Evolutionary conservation across 2,113 vertebrate genomes (phyloP).

Genomic region (Leiothrix lutea): DNA sequence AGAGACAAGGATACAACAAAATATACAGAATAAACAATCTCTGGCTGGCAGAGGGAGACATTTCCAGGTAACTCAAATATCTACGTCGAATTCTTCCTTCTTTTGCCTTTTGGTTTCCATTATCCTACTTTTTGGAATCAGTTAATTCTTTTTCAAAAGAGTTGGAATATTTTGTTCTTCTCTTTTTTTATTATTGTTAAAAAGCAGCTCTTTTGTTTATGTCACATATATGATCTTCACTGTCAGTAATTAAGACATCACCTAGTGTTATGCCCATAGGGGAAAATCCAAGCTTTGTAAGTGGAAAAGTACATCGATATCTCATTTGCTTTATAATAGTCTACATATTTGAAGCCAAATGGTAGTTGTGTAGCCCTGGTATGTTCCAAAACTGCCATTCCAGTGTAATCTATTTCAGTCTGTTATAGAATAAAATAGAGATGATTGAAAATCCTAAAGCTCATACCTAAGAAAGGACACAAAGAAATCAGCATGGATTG

Average conservation of each 20-base stretch:
- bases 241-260: conserved; percentile 32
- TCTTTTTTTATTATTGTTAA: neutral
- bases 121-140: neutral
- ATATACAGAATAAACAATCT: neutral
- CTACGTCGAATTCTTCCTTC: neutral
- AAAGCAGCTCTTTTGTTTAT: conserved; percentile 9
- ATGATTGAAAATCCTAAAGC: neutral
- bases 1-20: neutral
- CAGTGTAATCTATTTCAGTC: neutral
- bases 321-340: conserved; percentile 42
- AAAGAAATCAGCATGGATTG: neutral
- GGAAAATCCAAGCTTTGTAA: conserved; percentile 24
- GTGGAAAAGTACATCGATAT: neutral
- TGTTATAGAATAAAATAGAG: neutral
- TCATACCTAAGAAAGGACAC: neutral
- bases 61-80: neutral
- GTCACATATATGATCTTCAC: neutral
- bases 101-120: neutral
- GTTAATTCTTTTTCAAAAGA: neutral
- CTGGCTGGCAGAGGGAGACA: neutral
- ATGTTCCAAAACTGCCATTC: neutral
- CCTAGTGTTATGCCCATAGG: conserved; percentile 12
- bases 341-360: neutral
- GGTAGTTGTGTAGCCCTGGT: neutral
- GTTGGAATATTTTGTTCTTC: neutral